Percentiles rank a stretch among this genome's conserved stretches.
These are phyloP conservation scores for Sebastes iracundus DNA, from an alignment of 2,797 vertebrate species.

Conservation along the genomic window DNA sequence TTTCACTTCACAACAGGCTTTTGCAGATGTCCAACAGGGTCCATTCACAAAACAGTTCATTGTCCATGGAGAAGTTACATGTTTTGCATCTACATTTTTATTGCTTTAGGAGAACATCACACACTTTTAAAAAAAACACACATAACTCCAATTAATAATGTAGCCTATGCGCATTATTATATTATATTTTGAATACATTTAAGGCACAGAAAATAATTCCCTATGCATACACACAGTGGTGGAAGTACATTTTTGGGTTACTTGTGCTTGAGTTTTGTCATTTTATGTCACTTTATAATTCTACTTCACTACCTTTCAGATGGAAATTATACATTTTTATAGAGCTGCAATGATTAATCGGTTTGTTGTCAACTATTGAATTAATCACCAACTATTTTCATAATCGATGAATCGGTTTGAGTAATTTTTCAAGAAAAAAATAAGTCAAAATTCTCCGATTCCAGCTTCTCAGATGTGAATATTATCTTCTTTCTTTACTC, in stretches of 20 bases:
- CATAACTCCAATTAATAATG: no score
- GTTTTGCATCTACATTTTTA: neutral
- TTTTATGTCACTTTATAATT: neutral
- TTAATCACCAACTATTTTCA: no score
- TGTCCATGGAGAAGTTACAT: neutral
- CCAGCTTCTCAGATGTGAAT: no score
- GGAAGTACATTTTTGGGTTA: neutral
- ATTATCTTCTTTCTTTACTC: no score
- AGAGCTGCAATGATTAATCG: no score
- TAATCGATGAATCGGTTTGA: no score
- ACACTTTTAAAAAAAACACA: neutral
- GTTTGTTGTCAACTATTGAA: no score
- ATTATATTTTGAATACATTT: neutral
- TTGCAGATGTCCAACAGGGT: conserved; percentile 1
- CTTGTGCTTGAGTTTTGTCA: neutral
- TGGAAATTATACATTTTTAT: neutral
- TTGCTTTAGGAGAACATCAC: neutral
- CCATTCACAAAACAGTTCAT: neutral
- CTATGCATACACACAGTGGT: neutral
- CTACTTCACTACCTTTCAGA: neutral
- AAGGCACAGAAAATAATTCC: neutral
- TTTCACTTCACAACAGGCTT: neutral
- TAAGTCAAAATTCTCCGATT: no score
- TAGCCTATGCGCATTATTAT: neutral
- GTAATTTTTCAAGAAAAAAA: no score